Evolutionary conservation across 2,888 invertebrate genomes (phyloP), one percentile per base, ranked within the genome.

Genomic region (Adelphocoris suturalis): DNA sequence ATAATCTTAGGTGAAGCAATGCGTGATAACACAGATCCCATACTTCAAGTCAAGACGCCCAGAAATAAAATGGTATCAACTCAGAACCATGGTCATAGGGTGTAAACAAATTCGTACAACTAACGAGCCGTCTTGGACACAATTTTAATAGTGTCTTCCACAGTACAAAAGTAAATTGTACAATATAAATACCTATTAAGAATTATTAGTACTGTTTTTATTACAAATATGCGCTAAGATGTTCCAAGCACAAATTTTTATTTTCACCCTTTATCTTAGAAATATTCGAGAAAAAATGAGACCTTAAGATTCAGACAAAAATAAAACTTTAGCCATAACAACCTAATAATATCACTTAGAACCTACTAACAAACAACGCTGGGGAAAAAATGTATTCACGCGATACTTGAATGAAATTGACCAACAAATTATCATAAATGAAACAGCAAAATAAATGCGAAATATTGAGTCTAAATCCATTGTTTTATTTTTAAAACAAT

Each of bases 81-180:
- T n/a, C 7, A n/a, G 4, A 80, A 16, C 19, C 19, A 46, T 37
- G 46, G 28, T 16, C 28, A 46, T 5, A 14, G 48, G 37, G 4
- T 37, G 19, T 46, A 19, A 80, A 47, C 16, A 80, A 48, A 11
- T 37, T 12, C 11, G 46, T 46, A 80, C 47, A 52, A 82, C 47
- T 82, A 82, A 52, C 48, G 27, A 48, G 52, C 82, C 47, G 27
- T 82, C 82, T 28, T 52, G 57, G 88, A 88, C 88, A 76, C 88
- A 55, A 37, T 78, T 88, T 88, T 76, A 88, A 76, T 88, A 27
- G 88, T 55, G 88, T n/a, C 88, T 28, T 23, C 13, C 19, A 61
- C 37, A 88, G 88, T 88, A 88, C 88, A 88, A 88, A 88, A 88
- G 88, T 88, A 88, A 86, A 61, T 88, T 88, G 88, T 88, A 88